These are phyloP conservation scores for Diploptera punctata DNA, from an alignment of 2,888 invertebrate genomes.

Conservation along the genomic window DNA sequence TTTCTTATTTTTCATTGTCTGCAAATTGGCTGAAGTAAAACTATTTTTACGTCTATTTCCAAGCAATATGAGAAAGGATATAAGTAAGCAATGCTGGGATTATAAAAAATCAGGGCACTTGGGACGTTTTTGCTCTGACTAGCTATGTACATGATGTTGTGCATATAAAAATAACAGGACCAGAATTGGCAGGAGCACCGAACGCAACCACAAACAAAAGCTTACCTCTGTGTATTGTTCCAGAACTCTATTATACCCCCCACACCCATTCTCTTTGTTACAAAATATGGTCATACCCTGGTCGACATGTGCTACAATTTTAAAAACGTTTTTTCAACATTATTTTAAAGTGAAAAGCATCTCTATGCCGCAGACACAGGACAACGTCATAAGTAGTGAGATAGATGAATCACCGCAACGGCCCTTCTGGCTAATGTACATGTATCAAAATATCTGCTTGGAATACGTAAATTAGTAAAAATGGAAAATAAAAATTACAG, in stretches of 20 bases:
- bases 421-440: not conserved
- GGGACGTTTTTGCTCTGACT: not conserved
- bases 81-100: no score
- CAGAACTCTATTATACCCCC: not conserved
- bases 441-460: not conserved
- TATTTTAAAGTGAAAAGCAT: slow-evolving; percentile 14
- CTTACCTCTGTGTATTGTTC: slow-evolving; percentile 9
- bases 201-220: not conserved
- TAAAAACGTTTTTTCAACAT: slow-evolving; percentile 9
- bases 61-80: no score
- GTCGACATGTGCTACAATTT: slow-evolving; percentile 6
- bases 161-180: not conserved
- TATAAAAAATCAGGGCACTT: no score
- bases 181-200: slow-evolving; percentile 3
- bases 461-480: not conserved
- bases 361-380: not conserved
- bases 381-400: not conserved
- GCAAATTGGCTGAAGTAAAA: no score
- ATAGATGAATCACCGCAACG: not conserved
- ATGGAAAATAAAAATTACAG: no score
- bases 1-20: no score
- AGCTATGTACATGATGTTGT: not conserved
- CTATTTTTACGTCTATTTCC: no score
- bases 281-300: slow-evolving; percentile 1
- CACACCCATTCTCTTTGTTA: not conserved